Percentiles rank a stretch among this genome's conserved stretches.
phyloP scores from a whole-genome alignment of 1,140 invertebrate species.

The Meloidogyne exigua region DNA sequence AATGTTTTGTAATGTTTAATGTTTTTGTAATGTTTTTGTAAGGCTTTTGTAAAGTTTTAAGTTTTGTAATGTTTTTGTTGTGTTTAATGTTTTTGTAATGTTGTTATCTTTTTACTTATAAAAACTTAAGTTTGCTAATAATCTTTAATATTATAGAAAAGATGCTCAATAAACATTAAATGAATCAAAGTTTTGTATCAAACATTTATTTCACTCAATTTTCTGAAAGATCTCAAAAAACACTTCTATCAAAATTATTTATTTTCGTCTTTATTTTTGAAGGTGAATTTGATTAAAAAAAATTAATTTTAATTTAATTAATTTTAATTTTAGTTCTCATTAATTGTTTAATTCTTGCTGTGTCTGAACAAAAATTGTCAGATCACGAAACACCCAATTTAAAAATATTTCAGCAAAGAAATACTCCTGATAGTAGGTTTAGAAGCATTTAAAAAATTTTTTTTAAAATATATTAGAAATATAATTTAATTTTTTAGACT shows the following conservation, averaged over 20 bases:
- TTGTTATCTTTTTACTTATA: not conserved
- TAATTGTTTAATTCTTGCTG: not conserved
- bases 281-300: not conserved
- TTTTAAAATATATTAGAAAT: not conserved
- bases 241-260: not conserved
- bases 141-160: not conserved
- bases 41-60: not conserved
- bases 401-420: not conserved
- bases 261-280: not conserved
- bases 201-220: not conserved
- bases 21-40: too few relatives aligned
- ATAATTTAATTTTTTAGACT: slow-evolving; percentile 19
- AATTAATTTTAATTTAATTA: not conserved
- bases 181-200: not conserved
- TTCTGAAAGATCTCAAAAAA: not conserved
- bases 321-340: not conserved
- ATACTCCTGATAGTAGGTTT: slow-evolving; percentile 1
- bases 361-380: not conserved
- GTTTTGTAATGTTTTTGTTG: not conserved
- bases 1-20: not conserved
- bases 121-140: not conserved
- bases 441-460: not conserved
- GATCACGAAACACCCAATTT: not conserved
- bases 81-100: not conserved
- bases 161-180: not conserved